Evolutionary conservation across 2,113 vertebrate genomes (phyloP).

Genomic region (Oryzias javanicus): DNA sequence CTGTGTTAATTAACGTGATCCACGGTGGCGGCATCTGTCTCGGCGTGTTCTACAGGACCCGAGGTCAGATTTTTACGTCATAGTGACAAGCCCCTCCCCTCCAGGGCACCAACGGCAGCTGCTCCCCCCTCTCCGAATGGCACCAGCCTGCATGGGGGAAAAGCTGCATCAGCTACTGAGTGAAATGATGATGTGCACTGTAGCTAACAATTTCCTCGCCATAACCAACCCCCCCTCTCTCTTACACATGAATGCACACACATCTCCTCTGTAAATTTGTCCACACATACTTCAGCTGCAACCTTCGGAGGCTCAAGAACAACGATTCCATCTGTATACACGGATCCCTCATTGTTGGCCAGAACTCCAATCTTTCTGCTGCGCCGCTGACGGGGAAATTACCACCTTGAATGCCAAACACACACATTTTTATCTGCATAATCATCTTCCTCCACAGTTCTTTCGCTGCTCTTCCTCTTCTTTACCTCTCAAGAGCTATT

Average conservation of each 20-base stretch:
- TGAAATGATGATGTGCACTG: conserved; percentile 54
- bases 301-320: conserved; percentile 63
- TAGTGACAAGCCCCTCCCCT: conserved; percentile 22
- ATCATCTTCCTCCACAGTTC: conserved; percentile 16
- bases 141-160: conserved; percentile 30
- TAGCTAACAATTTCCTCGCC: conserved; percentile 10
- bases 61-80: conserved; percentile 22
- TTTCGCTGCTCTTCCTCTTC: conserved; percentile 15
- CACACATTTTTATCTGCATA: conserved; percentile 24
- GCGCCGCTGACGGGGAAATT: conserved; percentile 58
- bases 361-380: conserved; percentile 64
- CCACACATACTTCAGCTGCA: conserved; percentile 51
- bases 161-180: conserved; percentile 37
- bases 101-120: conserved; percentile 4
- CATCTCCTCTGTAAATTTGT: conserved; percentile 41
- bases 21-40: conserved; percentile 10
- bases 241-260: not conserved
- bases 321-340: conserved; percentile 63
- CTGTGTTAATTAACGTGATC: conserved; percentile 16
- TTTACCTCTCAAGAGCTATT: conserved; percentile 13
- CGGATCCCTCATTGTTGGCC: conserved; percentile 59
- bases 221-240: not conserved
- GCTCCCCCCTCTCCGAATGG: not conserved
- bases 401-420: conserved; percentile 35
- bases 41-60: conserved; percentile 9